phyloP scores from a whole-genome alignment of 2,113 vertebrate species.

The Psammodynastes pulverulentus region DNA sequence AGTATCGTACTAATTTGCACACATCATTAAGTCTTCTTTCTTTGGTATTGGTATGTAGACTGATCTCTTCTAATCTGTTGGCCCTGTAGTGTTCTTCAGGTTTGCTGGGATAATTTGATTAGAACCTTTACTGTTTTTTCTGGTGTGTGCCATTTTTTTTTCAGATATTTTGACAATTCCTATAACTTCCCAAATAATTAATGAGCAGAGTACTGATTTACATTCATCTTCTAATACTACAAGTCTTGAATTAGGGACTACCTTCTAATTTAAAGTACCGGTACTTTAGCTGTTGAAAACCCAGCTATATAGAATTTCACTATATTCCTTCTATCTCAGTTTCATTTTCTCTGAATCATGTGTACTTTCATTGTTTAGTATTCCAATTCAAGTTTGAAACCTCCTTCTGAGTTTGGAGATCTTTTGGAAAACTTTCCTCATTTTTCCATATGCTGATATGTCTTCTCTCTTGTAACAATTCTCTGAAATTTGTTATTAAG shows the following conservation, averaged over 20 bases:
- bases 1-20: not conserved
- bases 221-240: not conserved
- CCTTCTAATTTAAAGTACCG: not conserved
- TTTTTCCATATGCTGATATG: not conserved
- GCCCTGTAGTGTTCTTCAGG: not conserved
- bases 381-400: not conserved
- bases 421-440: not conserved
- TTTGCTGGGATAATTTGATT: not conserved
- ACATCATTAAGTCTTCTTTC: not conserved
- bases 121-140: not conserved
- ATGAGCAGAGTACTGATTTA: not conserved
- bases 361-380: not conserved
- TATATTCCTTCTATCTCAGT: not conserved
- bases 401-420: not conserved
- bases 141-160: not conserved
- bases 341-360: not conserved
- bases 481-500: not conserved
- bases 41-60: not conserved
- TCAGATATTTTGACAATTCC: not conserved
- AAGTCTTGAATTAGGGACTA: not conserved
- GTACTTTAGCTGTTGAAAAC: not conserved
- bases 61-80: not conserved
- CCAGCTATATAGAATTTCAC: not conserved
- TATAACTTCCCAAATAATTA: not conserved
- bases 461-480: not conserved